A percentile compares a stretch with the other conserved stretches of the same genome.
Conservation (phyloP, 2,888 invertebrate genomes). For the Synergus japonicus region DNA sequence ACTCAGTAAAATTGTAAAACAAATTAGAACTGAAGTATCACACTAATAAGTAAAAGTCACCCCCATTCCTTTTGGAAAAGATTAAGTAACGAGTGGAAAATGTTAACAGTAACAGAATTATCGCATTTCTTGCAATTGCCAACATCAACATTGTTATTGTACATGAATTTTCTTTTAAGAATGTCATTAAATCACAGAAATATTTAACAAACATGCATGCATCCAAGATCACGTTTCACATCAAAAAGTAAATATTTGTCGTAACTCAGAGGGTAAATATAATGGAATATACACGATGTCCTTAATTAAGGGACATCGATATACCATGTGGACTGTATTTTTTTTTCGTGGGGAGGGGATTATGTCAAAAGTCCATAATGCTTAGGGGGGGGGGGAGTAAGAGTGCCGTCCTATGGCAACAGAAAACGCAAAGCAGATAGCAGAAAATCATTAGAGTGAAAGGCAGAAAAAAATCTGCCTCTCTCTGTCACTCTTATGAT, state of each 20-base stretch:
- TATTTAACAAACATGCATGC: neutral
- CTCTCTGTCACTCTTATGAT: too few relatives aligned
- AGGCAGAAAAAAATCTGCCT: too few relatives aligned
- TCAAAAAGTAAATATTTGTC: conserved; percentile 5
- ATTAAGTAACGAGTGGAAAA: conserved; percentile 7
- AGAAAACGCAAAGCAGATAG: too few relatives aligned
- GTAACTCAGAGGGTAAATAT: neutral
- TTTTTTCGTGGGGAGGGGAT: too few relatives aligned
- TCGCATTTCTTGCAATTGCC: neutral
- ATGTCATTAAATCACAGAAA: conserved; percentile 20
- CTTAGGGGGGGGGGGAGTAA: too few relatives aligned
- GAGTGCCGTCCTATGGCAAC: too few relatives aligned
- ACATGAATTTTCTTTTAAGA: neutral
- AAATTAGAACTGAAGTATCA: neutral
- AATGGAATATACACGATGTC: neutral
- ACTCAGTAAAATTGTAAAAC: neutral
- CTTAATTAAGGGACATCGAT: too few relatives aligned
- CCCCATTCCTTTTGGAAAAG: neutral
- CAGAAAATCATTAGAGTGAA: too few relatives aligned
- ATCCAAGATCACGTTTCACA: neutral
- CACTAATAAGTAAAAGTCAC: neutral
- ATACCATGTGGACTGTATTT: too few relatives aligned
- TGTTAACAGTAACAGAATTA: neutral
- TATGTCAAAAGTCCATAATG: too few relatives aligned
- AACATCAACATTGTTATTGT: neutral